Evolutionary conservation across 1,140 invertebrate genomes (phyloP).

Genomic region (Drosophila sp.): DNA sequence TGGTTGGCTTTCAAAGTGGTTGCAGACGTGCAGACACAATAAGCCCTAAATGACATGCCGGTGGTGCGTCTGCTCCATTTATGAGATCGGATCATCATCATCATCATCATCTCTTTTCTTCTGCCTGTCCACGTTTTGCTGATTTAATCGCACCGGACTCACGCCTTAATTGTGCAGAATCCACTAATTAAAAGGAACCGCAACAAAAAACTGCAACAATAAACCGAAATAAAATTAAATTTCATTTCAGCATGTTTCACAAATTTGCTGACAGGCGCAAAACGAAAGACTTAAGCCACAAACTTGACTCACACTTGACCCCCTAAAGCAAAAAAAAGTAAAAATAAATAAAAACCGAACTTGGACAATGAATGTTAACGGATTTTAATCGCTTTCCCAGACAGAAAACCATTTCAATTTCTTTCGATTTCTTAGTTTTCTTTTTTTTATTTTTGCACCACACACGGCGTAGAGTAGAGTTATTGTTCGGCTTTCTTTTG

Average conservation of each 20-base stretch:
- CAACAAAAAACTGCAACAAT: constrained; percentile 12
- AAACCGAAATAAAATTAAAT: constrained; percentile 38
- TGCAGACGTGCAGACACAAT: constrained; percentile 77
- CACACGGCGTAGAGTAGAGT: constrained; percentile 43
- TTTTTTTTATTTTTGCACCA: constrained; percentile 35
- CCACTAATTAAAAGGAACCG: constrained; percentile 50
- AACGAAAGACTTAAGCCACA: constrained; percentile 75
- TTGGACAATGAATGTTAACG: constrained; percentile 31
- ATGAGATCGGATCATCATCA: constrained; percentile 75
- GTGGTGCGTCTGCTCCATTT: constrained; percentile 40
- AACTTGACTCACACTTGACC: constrained; percentile 74
- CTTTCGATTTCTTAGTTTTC: neutral
- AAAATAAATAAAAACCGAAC: constrained; percentile 40
- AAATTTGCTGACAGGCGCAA: constrained; percentile 75
- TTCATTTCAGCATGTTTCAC: constrained; percentile 79
- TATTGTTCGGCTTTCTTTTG: constrained; percentile 33
- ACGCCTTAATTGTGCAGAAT: constrained; percentile 70
- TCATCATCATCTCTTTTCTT: constrained; percentile 64
- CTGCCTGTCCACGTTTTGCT: constrained; percentile 57
- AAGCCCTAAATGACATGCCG: constrained; percentile 73
- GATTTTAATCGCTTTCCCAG: constrained; percentile 73
- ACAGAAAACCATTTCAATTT: constrained; percentile 64
- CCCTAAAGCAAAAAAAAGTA: constrained; percentile 35
- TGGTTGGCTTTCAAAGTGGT: constrained; percentile 13
- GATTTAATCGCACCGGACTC: constrained; percentile 69